These are phyloP conservation scores for Metopolophium dirhodum DNA, from an alignment of 1,140 invertebrate genomes.

Conservation along the genomic window DNA sequence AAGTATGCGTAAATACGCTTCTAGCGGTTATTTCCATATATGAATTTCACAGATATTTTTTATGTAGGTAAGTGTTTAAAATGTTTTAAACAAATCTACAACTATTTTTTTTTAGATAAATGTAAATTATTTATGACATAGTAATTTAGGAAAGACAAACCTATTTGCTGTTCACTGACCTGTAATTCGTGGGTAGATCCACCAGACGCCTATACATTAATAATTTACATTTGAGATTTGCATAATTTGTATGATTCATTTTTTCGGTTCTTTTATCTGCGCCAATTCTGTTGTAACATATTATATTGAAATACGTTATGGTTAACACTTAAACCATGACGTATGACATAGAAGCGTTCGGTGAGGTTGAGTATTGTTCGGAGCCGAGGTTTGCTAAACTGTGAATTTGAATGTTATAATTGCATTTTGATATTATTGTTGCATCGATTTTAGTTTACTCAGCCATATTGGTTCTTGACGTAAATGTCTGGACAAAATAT, in stretches of 20 bases:
- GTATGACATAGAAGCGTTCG: not conserved
- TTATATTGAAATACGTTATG: conserved; percentile 5
- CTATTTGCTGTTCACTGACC: conserved; percentile 23
- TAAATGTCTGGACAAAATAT: not conserved
- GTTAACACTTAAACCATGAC: not conserved
- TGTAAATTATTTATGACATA: conserved; percentile 22
- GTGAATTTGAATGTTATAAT: not conserved
- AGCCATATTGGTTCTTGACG: not conserved
- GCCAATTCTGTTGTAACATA: not conserved
- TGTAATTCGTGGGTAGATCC: conserved; percentile 23
- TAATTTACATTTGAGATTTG: conserved; percentile 28
- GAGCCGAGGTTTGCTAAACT: too few relatives aligned
- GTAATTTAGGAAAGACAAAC: not conserved
- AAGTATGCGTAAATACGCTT: not conserved
- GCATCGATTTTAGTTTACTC: not conserved
- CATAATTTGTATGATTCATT: conserved; percentile 23
- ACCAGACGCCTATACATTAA: not conserved
- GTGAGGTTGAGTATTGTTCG: not conserved
- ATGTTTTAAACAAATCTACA: not conserved
- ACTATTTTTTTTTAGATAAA: not conserved
- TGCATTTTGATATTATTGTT: not conserved
- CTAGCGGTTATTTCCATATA: not conserved
- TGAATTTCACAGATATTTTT: not conserved
- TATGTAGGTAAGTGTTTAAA: conserved; percentile 15
- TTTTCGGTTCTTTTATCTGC: conserved; percentile 7